These are phyloP conservation scores for Gymnobelideus leadbeateri DNA, from an alignment of 2,113 vertebrate genomes.

Conservation along the genomic window DNA sequence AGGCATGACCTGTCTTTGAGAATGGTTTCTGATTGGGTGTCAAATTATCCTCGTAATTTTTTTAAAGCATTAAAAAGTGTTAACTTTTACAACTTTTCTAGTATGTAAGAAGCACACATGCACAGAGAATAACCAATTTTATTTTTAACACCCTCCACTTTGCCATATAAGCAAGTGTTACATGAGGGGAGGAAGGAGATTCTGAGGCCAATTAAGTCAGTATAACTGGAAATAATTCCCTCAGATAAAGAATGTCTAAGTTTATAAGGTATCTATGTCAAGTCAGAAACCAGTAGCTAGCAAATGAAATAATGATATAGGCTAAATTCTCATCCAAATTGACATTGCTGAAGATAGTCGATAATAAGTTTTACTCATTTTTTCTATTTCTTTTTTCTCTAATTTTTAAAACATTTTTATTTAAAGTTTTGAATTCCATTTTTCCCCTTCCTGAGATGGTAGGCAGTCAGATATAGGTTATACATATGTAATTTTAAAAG, in stretches of 20 bases:
- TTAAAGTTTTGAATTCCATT: too few relatives aligned
- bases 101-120: background rate
- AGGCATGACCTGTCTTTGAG: background rate
- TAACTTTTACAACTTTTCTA: background rate
- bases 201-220: background rate
- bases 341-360: background rate
- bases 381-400: too few relatives aligned
- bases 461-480: too few relatives aligned
- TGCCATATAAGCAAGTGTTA: background rate
- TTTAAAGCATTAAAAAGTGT: background rate
- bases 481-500: too few relatives aligned
- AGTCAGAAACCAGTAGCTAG: background rate
- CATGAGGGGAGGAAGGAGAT: background rate
- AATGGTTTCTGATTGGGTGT: background rate
- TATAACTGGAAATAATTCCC: background rate
- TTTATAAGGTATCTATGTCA: background rate
- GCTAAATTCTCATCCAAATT: background rate
- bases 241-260: background rate
- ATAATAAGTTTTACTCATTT: background rate
- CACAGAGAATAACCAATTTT: background rate
- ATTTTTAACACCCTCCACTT: background rate
- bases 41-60: background rate
- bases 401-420: too few relatives aligned
- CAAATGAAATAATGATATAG: background rate
- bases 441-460: too few relatives aligned